Evolutionary conservation across 2,113 vertebrate species (phyloP).

Genomic region (Serinus canaria): DNA sequence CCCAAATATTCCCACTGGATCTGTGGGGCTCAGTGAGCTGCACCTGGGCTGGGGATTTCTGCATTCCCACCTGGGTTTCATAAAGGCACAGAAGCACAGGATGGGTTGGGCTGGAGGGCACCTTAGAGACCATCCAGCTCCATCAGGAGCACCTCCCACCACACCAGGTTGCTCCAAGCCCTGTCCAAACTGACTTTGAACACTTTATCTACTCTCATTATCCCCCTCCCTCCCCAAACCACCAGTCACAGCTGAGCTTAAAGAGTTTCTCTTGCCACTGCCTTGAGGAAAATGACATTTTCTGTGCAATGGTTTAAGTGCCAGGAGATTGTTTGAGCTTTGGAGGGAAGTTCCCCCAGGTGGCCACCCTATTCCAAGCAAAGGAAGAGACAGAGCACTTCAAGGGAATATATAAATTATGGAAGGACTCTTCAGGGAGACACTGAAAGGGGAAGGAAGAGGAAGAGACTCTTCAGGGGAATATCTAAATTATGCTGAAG

Average conservation of each 20-base stretch:
- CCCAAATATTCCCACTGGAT: neutral
- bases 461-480: neutral
- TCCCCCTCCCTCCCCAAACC: neutral
- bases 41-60: neutral
- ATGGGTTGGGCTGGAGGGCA: neutral
- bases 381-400: neutral
- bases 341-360: neutral
- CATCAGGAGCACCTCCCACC: neutral
- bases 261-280: neutral
- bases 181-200: neutral
- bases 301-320: neutral
- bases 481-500: rapidly evolving
- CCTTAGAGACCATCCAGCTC: neutral
- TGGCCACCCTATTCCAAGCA: neutral
- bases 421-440: neutral
- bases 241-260: neutral
- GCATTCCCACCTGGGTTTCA: neutral
- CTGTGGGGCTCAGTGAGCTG: neutral
- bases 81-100: neutral
- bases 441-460: neutral
- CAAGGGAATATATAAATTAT: rapidly evolving
- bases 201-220: neutral
- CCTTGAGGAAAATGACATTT: neutral
- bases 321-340: neutral
- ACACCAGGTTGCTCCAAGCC: neutral